Percentiles rank a stretch among this genome's conserved stretches.
These are phyloP conservation scores for Pelochelys cantorii DNA, from an alignment of 2,797 vertebrate species.

Conservation along the genomic window DNA sequence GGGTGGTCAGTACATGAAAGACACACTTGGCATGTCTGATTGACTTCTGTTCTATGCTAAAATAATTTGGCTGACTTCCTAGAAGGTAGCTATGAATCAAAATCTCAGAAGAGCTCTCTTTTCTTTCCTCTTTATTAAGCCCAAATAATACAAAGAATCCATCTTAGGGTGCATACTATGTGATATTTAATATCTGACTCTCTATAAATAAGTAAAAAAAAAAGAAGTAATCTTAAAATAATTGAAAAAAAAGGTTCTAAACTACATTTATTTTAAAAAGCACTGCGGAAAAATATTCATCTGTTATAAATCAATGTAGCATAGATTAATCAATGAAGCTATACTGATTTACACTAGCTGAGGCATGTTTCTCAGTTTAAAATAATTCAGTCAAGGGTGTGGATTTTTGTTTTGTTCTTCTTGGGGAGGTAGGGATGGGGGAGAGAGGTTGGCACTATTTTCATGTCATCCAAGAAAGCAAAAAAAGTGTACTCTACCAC, in stretches of 20 bases:
- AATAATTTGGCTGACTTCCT: slow-evolving; percentile 38
- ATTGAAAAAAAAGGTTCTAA: background rate
- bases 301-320: background rate
- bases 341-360: background rate
- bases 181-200: background rate
- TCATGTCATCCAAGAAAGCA: background rate
- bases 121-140: background rate
- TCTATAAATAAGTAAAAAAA: background rate
- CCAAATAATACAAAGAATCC: slow-evolving; percentile 16
- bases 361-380: background rate
- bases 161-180: background rate
- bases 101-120: background rate
- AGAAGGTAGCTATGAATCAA: slow-evolving; percentile 12
- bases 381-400: background rate
- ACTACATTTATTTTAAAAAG: background rate
- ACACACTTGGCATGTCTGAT: background rate
- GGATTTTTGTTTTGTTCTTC: background rate
- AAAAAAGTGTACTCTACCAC: background rate
- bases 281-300: background rate
- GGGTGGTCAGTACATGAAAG: background rate
- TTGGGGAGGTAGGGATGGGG: background rate
- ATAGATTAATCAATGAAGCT: background rate
- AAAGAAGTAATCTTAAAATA: background rate
- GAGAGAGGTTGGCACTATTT: background rate
- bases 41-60: slow-evolving; percentile 34